Conservation (phyloP, 2,888 invertebrate genomes). For the Plagiodera versicolora region DNA sequence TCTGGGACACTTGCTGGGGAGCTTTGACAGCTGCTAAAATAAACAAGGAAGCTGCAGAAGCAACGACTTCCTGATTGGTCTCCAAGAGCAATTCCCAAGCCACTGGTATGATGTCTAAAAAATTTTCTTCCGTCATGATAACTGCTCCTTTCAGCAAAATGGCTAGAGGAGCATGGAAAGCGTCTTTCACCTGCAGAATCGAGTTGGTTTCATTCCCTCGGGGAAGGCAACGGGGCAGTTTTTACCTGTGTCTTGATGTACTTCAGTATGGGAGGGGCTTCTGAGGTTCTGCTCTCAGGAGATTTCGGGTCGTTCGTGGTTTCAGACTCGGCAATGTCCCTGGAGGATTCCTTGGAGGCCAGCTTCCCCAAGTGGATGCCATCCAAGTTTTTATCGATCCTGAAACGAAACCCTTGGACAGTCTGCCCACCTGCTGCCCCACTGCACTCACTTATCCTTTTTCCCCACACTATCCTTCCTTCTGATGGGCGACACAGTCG, state of each 20-base stretch:
- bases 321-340: conserved; percentile 59
- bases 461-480: conserved; percentile 76
- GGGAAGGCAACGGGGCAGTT: no score
- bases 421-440: no score
- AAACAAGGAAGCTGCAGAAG: conserved; percentile 85
- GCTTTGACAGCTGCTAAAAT: conserved; percentile 92
- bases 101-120: conserved; percentile 84
- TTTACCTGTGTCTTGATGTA: conserved; percentile 73
- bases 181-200: conserved; percentile 83
- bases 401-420: conserved; percentile 30
- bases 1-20: conserved; percentile 83
- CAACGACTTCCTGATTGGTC: conserved; percentile 83
- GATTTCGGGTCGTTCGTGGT: conserved; percentile 48
- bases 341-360: conserved; percentile 58
- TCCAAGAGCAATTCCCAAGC: conserved; percentile 96
- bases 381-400: conserved; percentile 58
- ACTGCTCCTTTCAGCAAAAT: conserved; percentile 88
- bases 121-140: conserved; percentile 83
- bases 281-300: conserved; percentile 58
- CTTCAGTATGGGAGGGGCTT: conserved; percentile 72
- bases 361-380: conserved; percentile 57
- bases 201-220: no score
- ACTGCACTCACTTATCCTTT: conserved; percentile 62
- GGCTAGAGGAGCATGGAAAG: conserved; percentile 88
- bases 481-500: conserved; percentile 75